A percentile compares a stretch with the other conserved stretches of the same genome.
These are phyloP conservation scores for Ricordea florida DNA, from an alignment of 92 coral and sea anemone genomes.

Conservation along the genomic window DNA sequence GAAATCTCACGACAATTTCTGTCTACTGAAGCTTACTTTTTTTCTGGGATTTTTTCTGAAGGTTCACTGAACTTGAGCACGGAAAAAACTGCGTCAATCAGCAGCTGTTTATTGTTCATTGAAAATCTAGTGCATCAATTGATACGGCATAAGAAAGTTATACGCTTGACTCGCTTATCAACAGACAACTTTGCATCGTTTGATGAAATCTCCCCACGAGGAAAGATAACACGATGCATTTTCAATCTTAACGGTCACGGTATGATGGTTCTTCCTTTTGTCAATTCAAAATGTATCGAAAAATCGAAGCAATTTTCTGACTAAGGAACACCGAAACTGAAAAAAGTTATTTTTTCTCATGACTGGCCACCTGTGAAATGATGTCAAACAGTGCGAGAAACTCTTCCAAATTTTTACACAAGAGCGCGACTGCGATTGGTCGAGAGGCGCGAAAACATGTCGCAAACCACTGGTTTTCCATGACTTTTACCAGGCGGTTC, in stretches of 20 bases:
- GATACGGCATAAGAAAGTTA: conserved; percentile 54
- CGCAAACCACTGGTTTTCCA: conserved; percentile 62
- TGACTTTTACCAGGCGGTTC: conserved; percentile 53
- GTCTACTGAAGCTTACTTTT: too few relatives aligned
- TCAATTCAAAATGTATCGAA: not conserved
- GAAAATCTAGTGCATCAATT: conserved; percentile 51
- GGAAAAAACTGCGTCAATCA: too few relatives aligned
- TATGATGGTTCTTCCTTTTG: not conserved
- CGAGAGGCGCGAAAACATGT: conserved; percentile 30
- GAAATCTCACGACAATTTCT: too few relatives aligned
- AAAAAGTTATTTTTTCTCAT: not conserved
- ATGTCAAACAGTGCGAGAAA: conserved; percentile 18
- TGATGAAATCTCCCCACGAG: too few relatives aligned
- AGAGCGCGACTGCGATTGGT: conserved; percentile 57
- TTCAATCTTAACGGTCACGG: too few relatives aligned
- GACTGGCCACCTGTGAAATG: conserved; percentile 10
- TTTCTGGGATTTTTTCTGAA: too few relatives aligned
- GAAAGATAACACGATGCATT: too few relatives aligned
- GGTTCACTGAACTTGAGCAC: too few relatives aligned
- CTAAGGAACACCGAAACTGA: not conserved
- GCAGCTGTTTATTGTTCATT: conserved; percentile 37
- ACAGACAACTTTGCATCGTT: not conserved
- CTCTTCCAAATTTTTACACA: conserved; percentile 16
- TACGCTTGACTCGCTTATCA: conserved; percentile 63
- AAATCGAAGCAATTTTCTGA: not conserved